phyloP scores from a whole-genome alignment of 2,888 invertebrate genomes.

The Laspeyria flexula region DNA sequence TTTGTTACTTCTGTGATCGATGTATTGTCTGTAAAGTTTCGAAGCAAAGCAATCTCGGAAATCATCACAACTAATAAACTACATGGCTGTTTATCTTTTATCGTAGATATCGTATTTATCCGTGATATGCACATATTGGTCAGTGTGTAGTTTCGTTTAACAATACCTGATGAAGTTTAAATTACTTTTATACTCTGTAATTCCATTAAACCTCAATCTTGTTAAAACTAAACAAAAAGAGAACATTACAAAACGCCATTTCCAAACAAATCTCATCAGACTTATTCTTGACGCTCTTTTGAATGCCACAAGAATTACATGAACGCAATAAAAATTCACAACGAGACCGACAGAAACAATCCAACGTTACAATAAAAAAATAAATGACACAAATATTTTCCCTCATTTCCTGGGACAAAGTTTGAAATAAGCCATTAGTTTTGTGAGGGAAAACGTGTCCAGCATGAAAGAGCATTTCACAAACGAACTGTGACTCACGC shows the following conservation, averaged over 20 bases:
- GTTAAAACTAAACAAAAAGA: neutral
- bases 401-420: constrained; percentile 39
- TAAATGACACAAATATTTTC: constrained; percentile 42
- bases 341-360: constrained; percentile 22
- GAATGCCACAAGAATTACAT: constrained; percentile 13
- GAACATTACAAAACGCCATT: neutral
- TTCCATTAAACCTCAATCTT: neutral
- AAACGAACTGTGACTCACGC: constrained; percentile 40
- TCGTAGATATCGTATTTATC: no score
- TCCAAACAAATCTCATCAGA: constrained; percentile 19
- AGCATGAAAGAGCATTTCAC: constrained; percentile 37
- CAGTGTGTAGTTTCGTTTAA: no score
- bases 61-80: no score
- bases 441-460: constrained; percentile 45
- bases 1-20: neutral
- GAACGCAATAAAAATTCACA: constrained; percentile 20
- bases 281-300: neutral
- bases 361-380: constrained; percentile 29
- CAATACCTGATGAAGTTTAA: no score
- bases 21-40: neutral
- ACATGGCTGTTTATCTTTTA: no score
- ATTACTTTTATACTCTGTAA: neutral
- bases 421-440: constrained; percentile 59
- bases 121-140: no score
- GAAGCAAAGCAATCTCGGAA: no score